Evolutionary conservation across 2,888 invertebrate species (phyloP).

Genomic region (Pasiphila rectangulata): DNA sequence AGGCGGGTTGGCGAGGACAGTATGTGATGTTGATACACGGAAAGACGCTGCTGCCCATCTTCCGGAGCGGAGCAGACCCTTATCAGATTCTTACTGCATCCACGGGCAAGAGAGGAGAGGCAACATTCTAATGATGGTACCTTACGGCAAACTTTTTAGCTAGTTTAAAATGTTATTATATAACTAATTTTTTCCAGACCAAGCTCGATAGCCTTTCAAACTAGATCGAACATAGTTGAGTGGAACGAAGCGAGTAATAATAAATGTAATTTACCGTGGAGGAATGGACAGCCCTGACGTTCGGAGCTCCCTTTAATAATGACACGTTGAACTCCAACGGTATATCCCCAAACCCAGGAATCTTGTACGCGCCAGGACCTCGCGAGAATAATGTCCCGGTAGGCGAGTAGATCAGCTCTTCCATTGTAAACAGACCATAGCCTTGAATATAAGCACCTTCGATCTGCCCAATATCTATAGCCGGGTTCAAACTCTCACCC

Average conservation of each 20-base stretch:
- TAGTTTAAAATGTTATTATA: too few relatives aligned
- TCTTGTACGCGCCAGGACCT: conserved; percentile 96
- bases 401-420: conserved; percentile 93
- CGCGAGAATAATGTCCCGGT: conserved; percentile 89
- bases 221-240: neutral
- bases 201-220: too few relatives aligned
- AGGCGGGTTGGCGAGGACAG: too few relatives aligned
- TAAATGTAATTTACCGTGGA: conserved; percentile 89
- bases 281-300: conserved; percentile 95
- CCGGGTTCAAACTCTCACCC: conserved; percentile 96
- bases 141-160: too few relatives aligned
- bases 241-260: neutral
- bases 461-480: conserved; percentile 97
- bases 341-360: conserved; percentile 95
- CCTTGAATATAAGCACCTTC: conserved; percentile 98
- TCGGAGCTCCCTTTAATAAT: conserved; percentile 93
- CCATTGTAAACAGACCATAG: conserved; percentile 94
- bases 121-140: too few relatives aligned
- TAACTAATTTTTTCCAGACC: too few relatives aligned
- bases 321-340: conserved; percentile 96
- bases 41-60: too few relatives aligned
- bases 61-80: too few relatives aligned
- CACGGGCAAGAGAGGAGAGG: too few relatives aligned
- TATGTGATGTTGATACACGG: too few relatives aligned
- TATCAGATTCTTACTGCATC: too few relatives aligned